phyloP scores from a whole-genome alignment of 2,113 vertebrate species.

The Nothocercus julius region DNA sequence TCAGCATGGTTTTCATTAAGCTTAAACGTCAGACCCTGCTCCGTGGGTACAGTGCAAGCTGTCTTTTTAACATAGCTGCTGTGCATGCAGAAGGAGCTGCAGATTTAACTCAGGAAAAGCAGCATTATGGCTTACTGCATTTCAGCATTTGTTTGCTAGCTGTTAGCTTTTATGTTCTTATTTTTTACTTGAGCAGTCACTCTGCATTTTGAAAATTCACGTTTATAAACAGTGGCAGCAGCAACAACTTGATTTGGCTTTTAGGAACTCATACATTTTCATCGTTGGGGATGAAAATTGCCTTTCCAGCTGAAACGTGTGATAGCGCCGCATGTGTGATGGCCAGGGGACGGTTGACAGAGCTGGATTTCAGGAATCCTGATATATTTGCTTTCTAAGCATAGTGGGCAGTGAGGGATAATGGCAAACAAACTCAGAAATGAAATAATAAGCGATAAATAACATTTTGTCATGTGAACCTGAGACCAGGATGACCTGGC shows the following conservation, averaged over 20 bases:
- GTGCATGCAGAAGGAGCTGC: background rate
- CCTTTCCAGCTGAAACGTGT: background rate
- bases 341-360: background rate
- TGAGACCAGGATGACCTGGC: background rate
- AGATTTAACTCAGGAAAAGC: background rate
- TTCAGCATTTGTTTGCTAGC: background rate
- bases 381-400: background rate
- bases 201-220: background rate
- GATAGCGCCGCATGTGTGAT: background rate
- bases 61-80: background rate
- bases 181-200: background rate
- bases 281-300: conserved; percentile 10
- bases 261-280: background rate
- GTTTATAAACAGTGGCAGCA: background rate
- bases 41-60: background rate
- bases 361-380: background rate
- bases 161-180: background rate
- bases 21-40: background rate
- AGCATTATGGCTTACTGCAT: background rate
- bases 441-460: background rate
- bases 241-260: background rate
- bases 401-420: background rate
- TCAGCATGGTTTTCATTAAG: background rate
- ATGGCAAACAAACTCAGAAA: fast-evolving
- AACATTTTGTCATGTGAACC: background rate